phyloP scores from a whole-genome alignment of 1,140 invertebrate species.

The Subanguina moxae region DNA sequence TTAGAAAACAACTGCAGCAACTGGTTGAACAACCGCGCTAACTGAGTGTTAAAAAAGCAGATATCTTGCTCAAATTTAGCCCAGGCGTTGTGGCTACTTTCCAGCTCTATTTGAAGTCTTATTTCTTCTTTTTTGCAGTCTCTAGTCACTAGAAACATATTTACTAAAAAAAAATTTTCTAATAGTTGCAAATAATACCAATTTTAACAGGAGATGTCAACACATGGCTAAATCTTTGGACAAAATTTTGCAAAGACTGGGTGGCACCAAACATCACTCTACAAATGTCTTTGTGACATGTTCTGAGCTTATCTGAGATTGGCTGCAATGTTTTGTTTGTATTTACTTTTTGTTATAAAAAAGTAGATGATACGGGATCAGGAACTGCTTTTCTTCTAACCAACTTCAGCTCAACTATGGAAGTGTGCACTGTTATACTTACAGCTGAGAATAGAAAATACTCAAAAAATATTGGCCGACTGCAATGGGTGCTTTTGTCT shows the following conservation, averaged over 20 bases:
- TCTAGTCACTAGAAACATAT: not conserved
- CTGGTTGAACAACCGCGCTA: not conserved
- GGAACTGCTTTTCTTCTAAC: not conserved
- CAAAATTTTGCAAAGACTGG: not conserved
- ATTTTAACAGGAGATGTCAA: conserved; percentile 6
- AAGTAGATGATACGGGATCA: not conserved
- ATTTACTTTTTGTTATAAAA: conserved; percentile 62
- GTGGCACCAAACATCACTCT: not conserved
- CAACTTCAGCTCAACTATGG: not conserved
- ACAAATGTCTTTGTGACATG: not conserved
- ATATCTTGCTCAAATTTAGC: not conserved
- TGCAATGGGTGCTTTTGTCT: not conserved
- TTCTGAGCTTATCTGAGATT: conserved; percentile 83
- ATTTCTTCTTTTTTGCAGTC: not conserved
- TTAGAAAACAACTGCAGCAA: not conserved
- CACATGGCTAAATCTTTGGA: not conserved
- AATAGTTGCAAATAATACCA: not conserved
- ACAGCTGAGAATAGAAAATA: not conserved
- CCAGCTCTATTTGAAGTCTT: not conserved
- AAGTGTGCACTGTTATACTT: not conserved
- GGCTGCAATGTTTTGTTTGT: conserved; percentile 96
- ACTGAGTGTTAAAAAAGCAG: not conserved
- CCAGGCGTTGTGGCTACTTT: not conserved
- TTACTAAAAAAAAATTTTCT: not conserved
- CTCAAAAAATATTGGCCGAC: conserved; percentile 1